Base-by-base conservation (phyloP, 2,113 vertebrate species). In the Lophotis ruficrista region DNA sequence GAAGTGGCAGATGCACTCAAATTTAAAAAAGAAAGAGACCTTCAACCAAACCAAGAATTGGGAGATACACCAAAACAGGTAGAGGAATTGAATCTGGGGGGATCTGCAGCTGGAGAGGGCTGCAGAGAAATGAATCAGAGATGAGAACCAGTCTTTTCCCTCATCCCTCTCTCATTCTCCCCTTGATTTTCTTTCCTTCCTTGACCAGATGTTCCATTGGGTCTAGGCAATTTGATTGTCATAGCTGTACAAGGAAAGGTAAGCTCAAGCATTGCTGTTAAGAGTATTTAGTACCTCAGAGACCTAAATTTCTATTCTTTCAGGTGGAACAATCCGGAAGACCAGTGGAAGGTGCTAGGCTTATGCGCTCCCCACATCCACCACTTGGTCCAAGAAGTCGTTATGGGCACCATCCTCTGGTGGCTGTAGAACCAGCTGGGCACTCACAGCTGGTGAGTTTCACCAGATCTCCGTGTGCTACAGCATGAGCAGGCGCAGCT, bases 361-460 rank as follows among this genome's bases (percentile, higher is more conserved):
- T 77, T 33, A 12, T 98, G 76, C 94, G 97, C 38, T 98, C 96
- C 65, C 99, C 99, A 3, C 99, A 83, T 1, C 99, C 99, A 3
- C 99, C 99, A 0, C 73, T 64, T 2, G 95, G 95, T 10, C 98
- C 98, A 6, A 98, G 97, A 89, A 97, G 18, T 35, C 84, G 20
- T 10, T 78, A 62, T 2, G 87, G 96, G 25, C 97, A 82, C 64
- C 96, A 91, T 48, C 97, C 97, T 31, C 81, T 95, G 8, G 95
- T 96, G 21, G 94, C 98, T 33, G 96, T 81, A 75, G 98, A 98
- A 25, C 91, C 94, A 54, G 97, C 97, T 2, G 97, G 98, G 35
- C 97, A 91, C 73, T 97, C 98, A 2, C 98, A 97, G 27, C 96
- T 95, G 86, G 99, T 99, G 94, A 98, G 99, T 98, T 23, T 7